Evolutionary conservation across 1,140 invertebrate species (phyloP).

Genomic region (Helicoverpa zea): DNA sequence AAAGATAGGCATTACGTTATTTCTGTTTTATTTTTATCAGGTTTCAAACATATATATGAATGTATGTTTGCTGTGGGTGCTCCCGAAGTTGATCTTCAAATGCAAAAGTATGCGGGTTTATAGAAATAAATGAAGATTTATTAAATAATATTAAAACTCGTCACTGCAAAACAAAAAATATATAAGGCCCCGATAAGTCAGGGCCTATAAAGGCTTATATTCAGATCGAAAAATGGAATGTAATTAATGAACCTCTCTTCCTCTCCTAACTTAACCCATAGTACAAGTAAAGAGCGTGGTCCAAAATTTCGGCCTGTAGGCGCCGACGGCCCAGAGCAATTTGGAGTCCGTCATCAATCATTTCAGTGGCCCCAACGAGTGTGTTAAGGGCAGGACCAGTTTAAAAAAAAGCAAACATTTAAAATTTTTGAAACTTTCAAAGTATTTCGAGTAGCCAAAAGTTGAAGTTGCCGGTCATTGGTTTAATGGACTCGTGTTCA

Average conservation of each 20-base stretch:
- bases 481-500: neutral
- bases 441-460: neutral
- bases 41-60: too few relatives aligned
- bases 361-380: slow-evolving; percentile 34
- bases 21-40: too few relatives aligned
- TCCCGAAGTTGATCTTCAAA: too few relatives aligned
- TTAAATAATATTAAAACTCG: too few relatives aligned
- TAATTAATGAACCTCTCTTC: neutral
- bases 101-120: too few relatives aligned
- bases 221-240: too few relatives aligned
- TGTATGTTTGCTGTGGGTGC: too few relatives aligned
- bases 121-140: too few relatives aligned
- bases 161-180: too few relatives aligned
- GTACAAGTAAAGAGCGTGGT: slow-evolving; percentile 24
- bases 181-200: too few relatives aligned
- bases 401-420: neutral
- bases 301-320: slow-evolving; percentile 41
- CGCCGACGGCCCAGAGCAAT: slow-evolving; percentile 51
- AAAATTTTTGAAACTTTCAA: neutral
- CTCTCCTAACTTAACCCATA: slow-evolving; percentile 8
- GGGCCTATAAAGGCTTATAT: too few relatives aligned
- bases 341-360: slow-evolving; percentile 53
- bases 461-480: neutral
- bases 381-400: slow-evolving; percentile 46
- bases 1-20: too few relatives aligned